Percentiles rank a stretch among this genome's conserved stretches.
phyloP scores from a whole-genome alignment of 2,113 vertebrate species.

The Ctenodactylus gundi region DNA sequence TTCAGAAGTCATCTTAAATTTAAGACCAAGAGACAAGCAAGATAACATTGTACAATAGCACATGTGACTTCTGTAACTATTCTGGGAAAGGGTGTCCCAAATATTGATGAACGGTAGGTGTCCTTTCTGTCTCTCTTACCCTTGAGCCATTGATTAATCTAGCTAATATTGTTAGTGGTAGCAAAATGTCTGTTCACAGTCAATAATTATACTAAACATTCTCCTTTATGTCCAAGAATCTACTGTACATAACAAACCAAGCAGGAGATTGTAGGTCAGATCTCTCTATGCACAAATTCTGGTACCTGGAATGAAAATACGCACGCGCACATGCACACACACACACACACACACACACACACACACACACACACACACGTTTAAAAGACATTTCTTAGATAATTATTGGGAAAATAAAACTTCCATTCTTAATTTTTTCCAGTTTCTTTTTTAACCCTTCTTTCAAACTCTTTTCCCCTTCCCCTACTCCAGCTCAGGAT shows the following conservation, averaged over 20 bases:
- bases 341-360: background rate
- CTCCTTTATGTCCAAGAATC: slow-evolving; percentile 34
- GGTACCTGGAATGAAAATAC: background rate
- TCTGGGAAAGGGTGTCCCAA: slow-evolving; percentile 19
- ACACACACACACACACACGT: background rate
- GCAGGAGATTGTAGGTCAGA: background rate
- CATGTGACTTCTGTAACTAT: background rate
- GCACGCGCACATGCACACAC: background rate
- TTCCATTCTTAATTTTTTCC: background rate
- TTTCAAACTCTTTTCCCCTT: background rate
- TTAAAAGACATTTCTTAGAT: background rate
- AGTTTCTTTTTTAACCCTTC: background rate
- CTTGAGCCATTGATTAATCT: slow-evolving; percentile 49
- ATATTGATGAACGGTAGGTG: slow-evolving; percentile 37
- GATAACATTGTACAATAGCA: background rate
- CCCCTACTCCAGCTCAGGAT: no score
- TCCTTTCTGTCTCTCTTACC: slow-evolving; percentile 17
- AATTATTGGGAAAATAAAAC: background rate
- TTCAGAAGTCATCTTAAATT: slow-evolving; percentile 17
- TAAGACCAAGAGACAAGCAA: background rate
- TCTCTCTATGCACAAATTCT: background rate
- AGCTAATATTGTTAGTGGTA: slow-evolving; percentile 50
- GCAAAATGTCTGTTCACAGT: slow-evolving; percentile 48
- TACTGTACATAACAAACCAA: slow-evolving; percentile 13
- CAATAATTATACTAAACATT: slow-evolving; percentile 64